Conservation (phyloP, 1,140 invertebrate genomes). For the Latrodectus geometricus region DNA sequence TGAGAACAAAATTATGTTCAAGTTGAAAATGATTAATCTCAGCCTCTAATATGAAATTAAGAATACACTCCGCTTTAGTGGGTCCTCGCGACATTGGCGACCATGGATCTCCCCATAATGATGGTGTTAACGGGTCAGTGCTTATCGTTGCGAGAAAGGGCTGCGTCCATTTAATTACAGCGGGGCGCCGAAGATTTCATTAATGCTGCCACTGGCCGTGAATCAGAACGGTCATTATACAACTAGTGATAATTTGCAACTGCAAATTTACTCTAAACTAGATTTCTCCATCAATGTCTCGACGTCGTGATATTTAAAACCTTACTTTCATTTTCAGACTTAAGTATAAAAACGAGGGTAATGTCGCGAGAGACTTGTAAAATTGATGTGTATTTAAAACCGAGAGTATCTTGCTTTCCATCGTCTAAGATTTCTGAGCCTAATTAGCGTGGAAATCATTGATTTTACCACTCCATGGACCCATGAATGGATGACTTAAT, state of each 20-base stretch:
- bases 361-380: not conserved
- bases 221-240: constrained; percentile 56
- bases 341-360: not conserved
- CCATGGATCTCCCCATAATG: constrained; percentile 35
- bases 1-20: not conserved
- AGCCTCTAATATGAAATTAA: constrained; percentile 53
- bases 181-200: constrained; percentile 55
- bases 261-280: constrained; percentile 51
- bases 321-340: not conserved
- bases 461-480: not conserved
- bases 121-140: constrained; percentile 46
- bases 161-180: constrained; percentile 56
- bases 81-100: not conserved
- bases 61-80: constrained; percentile 3
- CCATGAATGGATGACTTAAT: not conserved
- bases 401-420: not conserved
- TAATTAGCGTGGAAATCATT: not conserved
- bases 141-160: constrained; percentile 41
- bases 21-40: constrained; percentile 48
- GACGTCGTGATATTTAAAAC: not conserved
- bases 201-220: constrained; percentile 49
- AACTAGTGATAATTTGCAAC: constrained; percentile 49
- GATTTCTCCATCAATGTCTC: not conserved
- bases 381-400: not conserved
- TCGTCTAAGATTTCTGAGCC: not conserved